phyloP scores from a whole-genome alignment of 2,797 vertebrate species.

The Coregonus ussuriensis region DNA sequence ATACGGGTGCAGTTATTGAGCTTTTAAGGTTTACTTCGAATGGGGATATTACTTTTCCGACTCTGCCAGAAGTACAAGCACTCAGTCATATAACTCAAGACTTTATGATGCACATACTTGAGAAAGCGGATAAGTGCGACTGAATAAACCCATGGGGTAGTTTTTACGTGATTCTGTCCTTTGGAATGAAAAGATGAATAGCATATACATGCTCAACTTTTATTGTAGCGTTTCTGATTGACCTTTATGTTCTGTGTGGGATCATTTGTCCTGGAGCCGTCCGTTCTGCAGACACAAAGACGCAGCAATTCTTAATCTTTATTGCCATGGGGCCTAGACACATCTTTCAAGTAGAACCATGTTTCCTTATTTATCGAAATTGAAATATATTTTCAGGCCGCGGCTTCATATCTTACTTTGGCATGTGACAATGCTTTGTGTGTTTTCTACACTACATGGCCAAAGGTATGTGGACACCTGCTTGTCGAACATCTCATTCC shows the following conservation, averaged over 20 bases:
- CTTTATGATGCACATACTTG: conserved; percentile 3
- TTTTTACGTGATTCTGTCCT: conserved; percentile 1
- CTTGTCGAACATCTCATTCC: too few species aligned
- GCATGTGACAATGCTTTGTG: conserved; percentile 22
- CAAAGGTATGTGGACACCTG: too few species aligned
- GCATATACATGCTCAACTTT: conserved; percentile 69
- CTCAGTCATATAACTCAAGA: conserved; percentile 5
- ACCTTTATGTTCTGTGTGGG: conserved; percentile 63
- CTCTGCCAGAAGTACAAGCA: not conserved
- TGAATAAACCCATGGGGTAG: not conserved
- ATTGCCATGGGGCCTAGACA: conserved; percentile 19
- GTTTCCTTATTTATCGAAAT: conserved; percentile 40
- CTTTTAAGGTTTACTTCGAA: not conserved
- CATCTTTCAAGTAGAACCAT: conserved; percentile 33
- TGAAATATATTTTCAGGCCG: conserved; percentile 7
- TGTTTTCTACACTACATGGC: too few species aligned
- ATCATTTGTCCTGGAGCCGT: conserved; percentile 64
- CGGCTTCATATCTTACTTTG: conserved; percentile 20
- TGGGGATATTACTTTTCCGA: not conserved
- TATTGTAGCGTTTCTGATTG: conserved; percentile 66
- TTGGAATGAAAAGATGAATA: conserved; percentile 62
- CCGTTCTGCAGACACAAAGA: conserved; percentile 50
- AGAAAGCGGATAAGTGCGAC: not conserved
- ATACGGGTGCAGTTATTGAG: conserved; percentile 3
- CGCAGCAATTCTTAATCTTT: conserved; percentile 41